A percentile compares a stretch with the other conserved stretches of the same genome.
phyloP scores from a whole-genome alignment of 2,113 vertebrate species.

The Rhineura floridana region DNA sequence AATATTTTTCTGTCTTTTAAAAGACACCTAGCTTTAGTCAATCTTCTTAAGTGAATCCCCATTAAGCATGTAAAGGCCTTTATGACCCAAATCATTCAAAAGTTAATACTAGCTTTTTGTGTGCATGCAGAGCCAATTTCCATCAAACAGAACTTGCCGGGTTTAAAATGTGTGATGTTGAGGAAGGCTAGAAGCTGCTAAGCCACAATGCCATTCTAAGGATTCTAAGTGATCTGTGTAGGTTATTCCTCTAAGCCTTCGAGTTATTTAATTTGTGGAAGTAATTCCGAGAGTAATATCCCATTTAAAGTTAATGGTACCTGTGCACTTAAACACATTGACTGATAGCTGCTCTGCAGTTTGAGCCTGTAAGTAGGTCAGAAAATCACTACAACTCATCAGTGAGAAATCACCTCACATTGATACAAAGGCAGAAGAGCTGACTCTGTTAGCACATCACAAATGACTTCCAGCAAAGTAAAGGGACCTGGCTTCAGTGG shows the following conservation, averaged over 20 bases:
- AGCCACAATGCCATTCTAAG: neutral
- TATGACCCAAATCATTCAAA: slow-evolving; percentile 20
- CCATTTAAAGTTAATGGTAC: slow-evolving; percentile 44
- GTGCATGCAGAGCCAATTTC: slow-evolving; percentile 9
- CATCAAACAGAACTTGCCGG: slow-evolving; percentile 15
- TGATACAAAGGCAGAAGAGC: slow-evolving; percentile 1
- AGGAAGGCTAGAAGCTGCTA: neutral
- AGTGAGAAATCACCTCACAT: slow-evolving; percentile 19
- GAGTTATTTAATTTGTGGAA: slow-evolving; percentile 40
- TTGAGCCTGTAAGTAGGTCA: slow-evolving; percentile 25
- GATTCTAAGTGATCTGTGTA: slow-evolving; percentile 16
- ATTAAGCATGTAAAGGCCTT: slow-evolving; percentile 14
- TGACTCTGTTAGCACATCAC: neutral
- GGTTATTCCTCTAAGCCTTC: slow-evolving; percentile 26
- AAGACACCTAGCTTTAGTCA: neutral
- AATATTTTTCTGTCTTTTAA: neutral
- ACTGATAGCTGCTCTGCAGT: slow-evolving; percentile 22
- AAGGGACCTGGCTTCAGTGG: neutral
- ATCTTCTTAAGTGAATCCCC: slow-evolving; percentile 27
- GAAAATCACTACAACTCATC: slow-evolving; percentile 29
- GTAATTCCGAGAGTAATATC: slow-evolving; percentile 30
- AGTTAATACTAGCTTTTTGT: neutral
- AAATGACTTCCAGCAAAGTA: slow-evolving; percentile 10
- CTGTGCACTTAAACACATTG: slow-evolving; percentile 38
- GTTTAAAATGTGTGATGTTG: slow-evolving; percentile 6